Evolutionary conservation across 2,888 invertebrate genomes (phyloP), one percentile per base, ranked within the genome.

Genomic region (Volucella bombylans): DNA sequence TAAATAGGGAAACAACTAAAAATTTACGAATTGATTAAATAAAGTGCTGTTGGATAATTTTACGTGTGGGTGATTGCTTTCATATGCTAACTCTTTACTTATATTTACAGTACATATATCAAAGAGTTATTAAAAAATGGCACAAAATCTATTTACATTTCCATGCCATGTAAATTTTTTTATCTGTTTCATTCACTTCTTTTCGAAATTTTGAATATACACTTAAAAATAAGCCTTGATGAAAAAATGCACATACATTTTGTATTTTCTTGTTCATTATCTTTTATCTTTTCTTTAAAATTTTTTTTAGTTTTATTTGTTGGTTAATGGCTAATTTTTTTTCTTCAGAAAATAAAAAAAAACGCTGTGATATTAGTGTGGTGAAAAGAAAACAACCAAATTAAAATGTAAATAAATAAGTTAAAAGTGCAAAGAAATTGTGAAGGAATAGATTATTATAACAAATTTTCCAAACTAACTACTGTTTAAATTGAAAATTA

Each of bases 281-380:
- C 47, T 47, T 65, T 57, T 39, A 31, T 65, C 72, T 15, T 61
- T 45, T 49, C 62, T 39, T 55, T 68, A 61, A 11, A 14, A n/a
- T 65, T 38, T 45, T 54, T 65, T 76, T 72, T 49, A 43, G 43
- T 49, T 71, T 81, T 57, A 1, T 43, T 57, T 54, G 41, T 67
- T 76, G 67, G 45, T 73, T 57, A 45, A 41, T 57, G 43, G 55
- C 23, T 68, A 72, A 45, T 41, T 38, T 15, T 18, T 23, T 76
- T 76, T 54, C 67, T 80, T 80, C 62, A 59, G 71, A 86, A 83
- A 87, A 31, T 31, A 31, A 31, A 31, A 31, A 31, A 31, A 6
- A 31, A 31, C 81, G 61, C 65, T 74, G 86, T 87, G 86, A 83
- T 93, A 93, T 94, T 94, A 94, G 68, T 83, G 79, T 79, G 55